Base-by-base conservation (phyloP, 2,888 invertebrate genomes). In the Hirtodrosophila confusa region DNA sequence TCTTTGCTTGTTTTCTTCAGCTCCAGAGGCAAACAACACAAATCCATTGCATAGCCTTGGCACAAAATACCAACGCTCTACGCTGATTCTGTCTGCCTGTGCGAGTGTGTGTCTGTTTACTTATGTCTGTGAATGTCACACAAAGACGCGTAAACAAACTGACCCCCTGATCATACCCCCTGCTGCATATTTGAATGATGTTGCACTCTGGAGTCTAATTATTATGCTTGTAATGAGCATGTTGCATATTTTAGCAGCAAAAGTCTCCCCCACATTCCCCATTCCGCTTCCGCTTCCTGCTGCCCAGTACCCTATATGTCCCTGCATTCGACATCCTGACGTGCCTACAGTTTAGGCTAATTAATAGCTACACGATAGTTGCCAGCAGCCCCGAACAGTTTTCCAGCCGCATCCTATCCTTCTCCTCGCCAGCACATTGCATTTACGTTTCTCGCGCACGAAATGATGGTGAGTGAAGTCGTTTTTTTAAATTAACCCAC, bases 171-270 rank as follows among this genome's bases (percentile, higher is more conserved):
- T 23, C n/a, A 24, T 5, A 5, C 23, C 6, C 8, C 11, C 10
- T 10, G 12, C 3, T 61, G 66, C 68, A 69, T 71, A 78, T 69
- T 72, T 75, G 78, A 78, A 82, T 78, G 69, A 65, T 58, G 68
- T 65, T 54, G 69, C 69, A 72, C 75, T 85, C 85, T 68, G 60
- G 72, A 79, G 83, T 72, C 78, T 82, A 77, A 85, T 82, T 84
- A 84, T 77, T 67, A 58, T 75, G 72, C 78, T 82, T 82, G 85
- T 83, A 79, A 79, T 78, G 76, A 78, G 76, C 74, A 70, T 80
- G 78, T 69, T 80, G 78, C 75, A 77, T 78, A 78, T 77, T 78
- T 70, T 60, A 80, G 64, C 33, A 41, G 49, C 57, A 17, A 31
- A 24, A 36, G 36, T 45, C 17, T 17, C 33, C 8, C 12, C 24